Evolutionary conservation across 2,797 vertebrate genomes (phyloP), one percentile per base, ranked within the genome.

Genomic region (Platalea minor): DNA sequence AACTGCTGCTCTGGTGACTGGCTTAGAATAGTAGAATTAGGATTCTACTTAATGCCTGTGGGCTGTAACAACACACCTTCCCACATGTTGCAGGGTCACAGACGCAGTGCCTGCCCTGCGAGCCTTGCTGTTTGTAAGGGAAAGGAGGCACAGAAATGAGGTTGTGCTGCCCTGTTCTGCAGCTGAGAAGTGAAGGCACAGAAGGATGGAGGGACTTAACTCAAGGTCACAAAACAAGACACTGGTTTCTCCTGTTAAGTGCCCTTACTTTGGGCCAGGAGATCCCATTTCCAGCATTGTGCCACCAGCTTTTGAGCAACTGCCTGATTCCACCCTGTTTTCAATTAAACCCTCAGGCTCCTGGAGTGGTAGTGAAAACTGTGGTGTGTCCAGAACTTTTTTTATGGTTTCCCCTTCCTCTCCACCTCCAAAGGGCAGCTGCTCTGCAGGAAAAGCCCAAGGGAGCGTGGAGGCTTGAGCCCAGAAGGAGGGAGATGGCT

Each of bases 381-480:
- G 28, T 41, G 12, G 28, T 72, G 53, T 26, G 23, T 28, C 33
- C 84, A 72, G 74, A 68, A 48, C 29, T 68, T 76, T 59, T 76
- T 94, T 87, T 67, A 81, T 31, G 29, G 25, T 89, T 93, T 93
- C 63, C 87, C 33, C 31, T 91, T 89, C 78, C 91, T 93, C 80
- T 80, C 84, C 41, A 89, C 70, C 92, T 89, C 90, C 87, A 80
- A 96, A 94, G 63, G 70, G 74, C 88, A 90, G 80, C 77, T 95
- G 83, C 28, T 95, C 12, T 19, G 7, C 51, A 60, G 86, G 45
- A 85, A 74, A 88, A 89, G 37, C 85, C 88, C 76, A 88, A 51
- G 82, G 73, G 88, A 75, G 23, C 11, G 0, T 5, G 35, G 60
- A 76, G 41, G 29, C 65, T 80, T 10, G 51, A 59, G 57, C 89